Evolutionary conservation across 2,113 vertebrate species (phyloP).

Genomic region (Prinia subflava): DNA sequence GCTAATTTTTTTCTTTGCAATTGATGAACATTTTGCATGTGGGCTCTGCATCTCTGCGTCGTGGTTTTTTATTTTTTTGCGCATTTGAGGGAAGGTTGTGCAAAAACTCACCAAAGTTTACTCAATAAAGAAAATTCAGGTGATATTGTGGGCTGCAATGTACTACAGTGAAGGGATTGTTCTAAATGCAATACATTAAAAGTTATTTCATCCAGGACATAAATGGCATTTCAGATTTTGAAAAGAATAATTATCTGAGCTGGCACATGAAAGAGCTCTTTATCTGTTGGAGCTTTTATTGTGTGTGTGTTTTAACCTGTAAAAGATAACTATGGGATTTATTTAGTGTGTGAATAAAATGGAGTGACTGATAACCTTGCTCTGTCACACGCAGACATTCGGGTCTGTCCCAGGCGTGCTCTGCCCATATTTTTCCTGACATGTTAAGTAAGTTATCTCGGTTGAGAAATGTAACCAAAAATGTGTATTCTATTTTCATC

Average conservation of each 20-base stretch:
- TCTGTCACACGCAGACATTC: background rate
- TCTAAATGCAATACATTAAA: background rate
- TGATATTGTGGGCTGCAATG: background rate
- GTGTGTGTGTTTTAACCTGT: background rate
- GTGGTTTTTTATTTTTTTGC: background rate
- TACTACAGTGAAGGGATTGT: background rate
- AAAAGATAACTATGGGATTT: background rate
- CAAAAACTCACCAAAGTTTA: background rate
- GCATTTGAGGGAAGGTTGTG: accelerated
- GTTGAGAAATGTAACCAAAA: too few species aligned
- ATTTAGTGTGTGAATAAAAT: background rate
- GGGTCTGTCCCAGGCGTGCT: background rate
- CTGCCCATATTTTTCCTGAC: background rate
- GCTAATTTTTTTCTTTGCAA: background rate
- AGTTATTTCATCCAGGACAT: background rate
- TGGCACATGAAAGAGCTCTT: background rate
- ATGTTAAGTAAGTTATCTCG: background rate
- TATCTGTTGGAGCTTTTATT: background rate
- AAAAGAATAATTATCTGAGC: conserved; percentile 21
- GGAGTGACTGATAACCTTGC: background rate
- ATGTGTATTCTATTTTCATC: too few species aligned
- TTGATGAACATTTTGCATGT: background rate
- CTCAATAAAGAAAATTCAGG: background rate
- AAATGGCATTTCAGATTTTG: conserved; percentile 8
- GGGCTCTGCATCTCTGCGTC: accelerated